Evolutionary conservation across 2,888 invertebrate genomes (phyloP).

Genomic region (Lasioglossum marginatum): DNA sequence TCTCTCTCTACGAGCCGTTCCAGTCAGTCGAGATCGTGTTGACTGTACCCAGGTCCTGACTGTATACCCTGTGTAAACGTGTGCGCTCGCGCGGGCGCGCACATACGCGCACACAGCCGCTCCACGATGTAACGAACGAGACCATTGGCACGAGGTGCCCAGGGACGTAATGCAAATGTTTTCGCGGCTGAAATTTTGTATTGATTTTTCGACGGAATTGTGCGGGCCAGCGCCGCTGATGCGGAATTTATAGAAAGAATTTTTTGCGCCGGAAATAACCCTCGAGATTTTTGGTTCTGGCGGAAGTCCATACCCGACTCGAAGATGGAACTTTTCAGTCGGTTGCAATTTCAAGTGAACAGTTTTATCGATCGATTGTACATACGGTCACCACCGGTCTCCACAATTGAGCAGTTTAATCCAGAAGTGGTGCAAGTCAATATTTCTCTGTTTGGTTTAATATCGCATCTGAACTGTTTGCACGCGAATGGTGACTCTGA

Average conservation of each 20-base stretch:
- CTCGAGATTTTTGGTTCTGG: background rate
- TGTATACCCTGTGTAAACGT: slow-evolving; percentile 59
- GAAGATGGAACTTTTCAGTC: background rate
- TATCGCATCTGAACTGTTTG: no score
- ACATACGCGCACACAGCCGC: background rate
- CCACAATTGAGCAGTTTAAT: no score
- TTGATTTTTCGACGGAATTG: background rate
- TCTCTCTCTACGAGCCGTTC: slow-evolving; percentile 71
- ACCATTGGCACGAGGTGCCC: slow-evolving; percentile 23
- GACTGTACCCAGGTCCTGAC: slow-evolving; percentile 57
- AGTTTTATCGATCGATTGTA: no score
- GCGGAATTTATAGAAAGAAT: background rate
- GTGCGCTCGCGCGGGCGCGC: slow-evolving; percentile 18
- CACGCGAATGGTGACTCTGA: no score
- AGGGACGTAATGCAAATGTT: slow-evolving; percentile 22
- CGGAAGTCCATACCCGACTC: background rate
- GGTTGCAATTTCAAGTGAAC: no score
- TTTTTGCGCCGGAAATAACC: background rate
- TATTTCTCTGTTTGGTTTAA: no score
- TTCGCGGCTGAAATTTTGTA: slow-evolving; percentile 3
- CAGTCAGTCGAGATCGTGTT: slow-evolving; percentile 66
- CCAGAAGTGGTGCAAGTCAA: no score
- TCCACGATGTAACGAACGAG: slow-evolving; percentile 21
- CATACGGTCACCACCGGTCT: no score
- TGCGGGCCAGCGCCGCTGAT: background rate